phyloP scores from a whole-genome alignment of 1,140 invertebrate species.

The Periplaneta americana region DNA sequence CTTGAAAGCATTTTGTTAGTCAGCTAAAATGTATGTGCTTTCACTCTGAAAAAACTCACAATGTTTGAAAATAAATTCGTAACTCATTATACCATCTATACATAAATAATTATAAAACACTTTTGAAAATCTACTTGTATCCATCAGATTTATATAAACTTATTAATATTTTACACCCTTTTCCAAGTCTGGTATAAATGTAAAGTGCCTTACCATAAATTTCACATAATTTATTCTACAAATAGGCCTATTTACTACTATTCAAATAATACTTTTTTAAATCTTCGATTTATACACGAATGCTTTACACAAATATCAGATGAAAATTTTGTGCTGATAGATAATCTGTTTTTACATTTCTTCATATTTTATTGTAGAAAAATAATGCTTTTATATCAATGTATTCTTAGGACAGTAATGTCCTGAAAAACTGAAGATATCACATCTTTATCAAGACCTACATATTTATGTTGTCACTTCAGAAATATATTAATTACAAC shows the following conservation, averaged over 20 bases:
- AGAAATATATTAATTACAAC: background rate
- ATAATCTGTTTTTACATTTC: no score
- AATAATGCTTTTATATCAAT: background rate
- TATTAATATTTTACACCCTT: background rate
- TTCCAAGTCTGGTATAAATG: background rate
- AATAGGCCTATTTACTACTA: no score
- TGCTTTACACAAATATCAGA: no score
- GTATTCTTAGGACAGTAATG: background rate
- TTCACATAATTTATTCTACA: no score
- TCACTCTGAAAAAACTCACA: background rate
- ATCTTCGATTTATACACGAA: no score
- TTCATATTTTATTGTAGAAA: background rate
- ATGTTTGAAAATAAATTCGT: background rate
- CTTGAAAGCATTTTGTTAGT: background rate
- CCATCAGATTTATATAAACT: background rate
- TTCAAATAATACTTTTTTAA: background rate
- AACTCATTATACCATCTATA: background rate
- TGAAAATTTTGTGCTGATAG: no score
- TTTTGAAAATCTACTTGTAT: background rate
- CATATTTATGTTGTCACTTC: background rate
- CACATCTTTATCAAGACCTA: background rate
- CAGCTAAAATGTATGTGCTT: background rate
- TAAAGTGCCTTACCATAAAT: background rate
- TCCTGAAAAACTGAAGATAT: background rate
- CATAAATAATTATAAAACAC: background rate